phyloP scores from a whole-genome alignment of 1,140 invertebrate genomes.

The Drosophila malerkotliana region DNA sequence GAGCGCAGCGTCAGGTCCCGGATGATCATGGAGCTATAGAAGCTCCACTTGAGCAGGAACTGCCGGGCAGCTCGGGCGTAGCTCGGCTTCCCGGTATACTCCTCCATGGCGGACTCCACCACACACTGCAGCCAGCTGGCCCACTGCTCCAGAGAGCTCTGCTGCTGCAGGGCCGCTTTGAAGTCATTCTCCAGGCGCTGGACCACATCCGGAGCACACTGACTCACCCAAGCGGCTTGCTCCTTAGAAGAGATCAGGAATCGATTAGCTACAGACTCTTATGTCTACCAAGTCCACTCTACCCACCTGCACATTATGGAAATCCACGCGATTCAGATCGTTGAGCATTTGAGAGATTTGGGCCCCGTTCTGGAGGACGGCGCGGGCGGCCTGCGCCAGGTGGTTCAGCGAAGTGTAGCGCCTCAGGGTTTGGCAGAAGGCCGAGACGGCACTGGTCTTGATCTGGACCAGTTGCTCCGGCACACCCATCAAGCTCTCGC shows the following conservation, averaged over 20 bases:
- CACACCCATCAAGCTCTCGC: slow-evolving; percentile 93
- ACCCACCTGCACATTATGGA: slow-evolving; percentile 95
- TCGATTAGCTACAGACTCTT: background rate
- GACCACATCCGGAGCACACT: slow-evolving; percentile 95
- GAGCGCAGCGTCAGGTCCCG: slow-evolving; percentile 97
- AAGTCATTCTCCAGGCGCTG: slow-evolving; percentile 96
- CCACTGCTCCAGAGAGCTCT: slow-evolving; percentile 98
- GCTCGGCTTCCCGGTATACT: slow-evolving; percentile 92
- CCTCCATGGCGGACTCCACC: slow-evolving; percentile 93
- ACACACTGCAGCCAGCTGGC: slow-evolving; percentile 97
- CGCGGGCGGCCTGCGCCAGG: slow-evolving; percentile 95
- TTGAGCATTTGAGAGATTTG: slow-evolving; percentile 99
- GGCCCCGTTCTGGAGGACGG: slow-evolving; percentile 96
- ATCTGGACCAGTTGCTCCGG: slow-evolving; percentile 93
- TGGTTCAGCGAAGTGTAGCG: slow-evolving; percentile 99
- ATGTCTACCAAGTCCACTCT: background rate
- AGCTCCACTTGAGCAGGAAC: slow-evolving; percentile 99
- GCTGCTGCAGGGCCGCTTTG: slow-evolving; percentile 95
- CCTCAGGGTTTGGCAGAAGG: slow-evolving; percentile 96
- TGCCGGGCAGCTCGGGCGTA: slow-evolving; percentile 96
- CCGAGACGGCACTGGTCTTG: slow-evolving; percentile 94
- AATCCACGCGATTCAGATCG: slow-evolving; percentile 98
- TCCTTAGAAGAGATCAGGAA: slow-evolving; percentile 69
- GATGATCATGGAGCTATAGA: slow-evolving; percentile 99
- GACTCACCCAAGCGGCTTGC: slow-evolving; percentile 98